Evolutionary conservation across 64 coral and sea anemone species (phyloP), one percentile per base, ranked within the genome.

Genomic region (Montipora capricornis): DNA sequence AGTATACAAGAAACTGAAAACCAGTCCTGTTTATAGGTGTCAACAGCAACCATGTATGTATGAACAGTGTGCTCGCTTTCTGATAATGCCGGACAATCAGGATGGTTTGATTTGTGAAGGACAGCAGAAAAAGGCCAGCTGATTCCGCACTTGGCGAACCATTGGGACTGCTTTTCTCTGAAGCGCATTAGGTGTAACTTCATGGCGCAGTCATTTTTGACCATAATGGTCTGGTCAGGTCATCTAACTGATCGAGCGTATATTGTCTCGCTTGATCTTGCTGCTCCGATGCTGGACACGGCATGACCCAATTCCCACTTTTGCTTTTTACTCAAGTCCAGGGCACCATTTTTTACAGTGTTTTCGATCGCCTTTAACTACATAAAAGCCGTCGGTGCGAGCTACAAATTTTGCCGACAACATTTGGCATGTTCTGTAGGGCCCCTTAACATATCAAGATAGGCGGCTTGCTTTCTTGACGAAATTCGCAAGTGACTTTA

Each of bases 121-220:
- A 87, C 83, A 87, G 80, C 45, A 83, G 90, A 74, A 50, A 87
- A 73, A 9, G 73, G 81, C 62, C 55, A 84, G 12, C 55, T 24
- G 4, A 87, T 87, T 15, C 81, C 82, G 7, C 51, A 47, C 47
- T 93, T 93, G 3, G 52, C 81, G 29, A 93, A 93, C 91, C 91
- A 87, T 15, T 64, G 11, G 9, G 73, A 75, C n/a, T 75, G 26
- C 3, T 26, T 75, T 22, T 64, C 73, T 75, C 26, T 75, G 73
- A 75, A 44, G n/a, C 10, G 12, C 75, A 78, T 37, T 10, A 2
- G 75, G 10, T 3, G 73, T 4, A 75, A 22, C 24, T 75, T 75
- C 73, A 75, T 75, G 73, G 13, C 73, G 7, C 73, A 75, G 73
- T 44, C 73, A 75, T 49, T 5, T 48, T 6, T 46, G 10, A 46